Base-by-base conservation (phyloP, 2,113 vertebrate genomes). In the Anguilla rostrata region DNA sequence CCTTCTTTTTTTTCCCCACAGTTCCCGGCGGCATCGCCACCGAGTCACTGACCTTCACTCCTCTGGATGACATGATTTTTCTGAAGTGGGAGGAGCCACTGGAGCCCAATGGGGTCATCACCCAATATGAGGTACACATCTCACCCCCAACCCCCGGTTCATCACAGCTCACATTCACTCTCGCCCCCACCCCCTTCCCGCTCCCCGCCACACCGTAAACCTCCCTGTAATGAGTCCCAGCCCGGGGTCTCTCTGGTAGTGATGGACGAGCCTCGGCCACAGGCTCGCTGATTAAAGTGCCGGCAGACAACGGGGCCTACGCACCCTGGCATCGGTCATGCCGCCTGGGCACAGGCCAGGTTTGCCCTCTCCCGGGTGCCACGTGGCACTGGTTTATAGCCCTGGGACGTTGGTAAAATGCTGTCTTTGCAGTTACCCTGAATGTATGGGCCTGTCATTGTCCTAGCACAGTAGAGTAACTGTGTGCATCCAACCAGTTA, bases 51-150 rank as follows among this genome's bases (percentile, higher is more conserved):
- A 98, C 96, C 86, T 97, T 98, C 93, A 98, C 97, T 14, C 96
- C 97, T 0, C 89, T 98, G 88, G 98, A 99, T 53, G 98, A 99
- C 92, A 97, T 98, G 97, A 97, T 99, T 87, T 98, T 99, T 87
- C 96, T 99, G 78, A 98, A 98, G 88, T 99, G 98, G 98, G 97
- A 98, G 92, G 97, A 99, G 86, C 98, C 98, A 0, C 89, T 97
- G 90, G 98, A 99, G 86, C 97, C 98, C 83, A 99, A 99, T 0
- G 98, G 98, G 5, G 94, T 98, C 90, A 98, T 99, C 92, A 99
- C 96, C 0, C 98, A 99, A 91, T 99, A 99, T 6, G 98, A 99
- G 97, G 98, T 98, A 91, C 0, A 40, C 39, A 1, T 5, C 20
- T 81, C 34, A 3, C 8, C 8, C 49, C 49, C 49, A 0, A 5